Evolutionary conservation across 2,797 vertebrate species (phyloP).

Genomic region (Tokudaia muenninki): DNA sequence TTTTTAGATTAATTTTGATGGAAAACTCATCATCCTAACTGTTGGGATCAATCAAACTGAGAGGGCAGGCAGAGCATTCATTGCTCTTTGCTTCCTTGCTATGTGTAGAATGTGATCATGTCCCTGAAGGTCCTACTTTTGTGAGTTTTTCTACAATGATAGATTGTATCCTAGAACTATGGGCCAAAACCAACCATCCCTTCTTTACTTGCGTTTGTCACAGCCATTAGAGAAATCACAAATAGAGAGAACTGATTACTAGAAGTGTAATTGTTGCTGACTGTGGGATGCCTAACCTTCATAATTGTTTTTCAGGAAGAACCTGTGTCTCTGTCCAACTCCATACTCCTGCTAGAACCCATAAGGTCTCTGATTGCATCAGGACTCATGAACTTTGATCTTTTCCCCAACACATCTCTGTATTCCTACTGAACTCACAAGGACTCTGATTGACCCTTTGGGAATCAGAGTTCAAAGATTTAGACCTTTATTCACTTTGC

Average conservation of each 20-base stretch:
- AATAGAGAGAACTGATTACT: background rate
- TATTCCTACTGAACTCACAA: background rate
- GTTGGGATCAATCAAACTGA: background rate
- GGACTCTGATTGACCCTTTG: background rate
- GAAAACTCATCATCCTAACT: background rate
- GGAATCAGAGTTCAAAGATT: background rate
- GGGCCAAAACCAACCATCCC: too few species aligned
- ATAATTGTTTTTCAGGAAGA: background rate
- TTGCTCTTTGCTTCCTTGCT: background rate
- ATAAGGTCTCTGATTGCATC: background rate
- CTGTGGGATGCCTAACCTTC: background rate
- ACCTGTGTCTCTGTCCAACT: background rate
- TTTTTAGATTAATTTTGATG: background rate
- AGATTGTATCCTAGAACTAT: background rate
- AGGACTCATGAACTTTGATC: background rate
- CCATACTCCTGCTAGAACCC: background rate
- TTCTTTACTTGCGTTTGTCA: background rate
- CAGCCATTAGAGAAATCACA: background rate
- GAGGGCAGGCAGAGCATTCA: background rate
- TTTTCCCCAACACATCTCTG: background rate
- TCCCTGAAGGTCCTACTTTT: background rate
- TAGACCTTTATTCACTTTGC: background rate
- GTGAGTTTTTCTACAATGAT: background rate
- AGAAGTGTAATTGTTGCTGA: background rate
- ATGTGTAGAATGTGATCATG: background rate